Conservation (phyloP, 2,113 vertebrate species). For the Paralichthys olivaceus region DNA sequence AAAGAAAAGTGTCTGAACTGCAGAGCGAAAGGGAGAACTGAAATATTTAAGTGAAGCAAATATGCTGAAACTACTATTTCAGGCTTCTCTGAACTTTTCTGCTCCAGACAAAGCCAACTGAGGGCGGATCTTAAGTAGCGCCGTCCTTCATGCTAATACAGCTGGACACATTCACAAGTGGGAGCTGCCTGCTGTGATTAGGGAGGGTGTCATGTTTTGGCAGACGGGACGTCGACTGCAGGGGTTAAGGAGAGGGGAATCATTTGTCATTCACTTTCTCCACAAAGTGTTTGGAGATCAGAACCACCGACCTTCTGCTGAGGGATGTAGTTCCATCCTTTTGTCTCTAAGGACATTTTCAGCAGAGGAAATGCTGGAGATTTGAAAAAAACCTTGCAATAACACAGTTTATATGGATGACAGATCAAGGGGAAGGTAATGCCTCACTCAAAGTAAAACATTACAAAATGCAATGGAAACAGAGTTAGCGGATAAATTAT, state of each 20-base stretch:
- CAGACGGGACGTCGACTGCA: constrained; percentile 1
- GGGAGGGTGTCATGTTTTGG: background rate
- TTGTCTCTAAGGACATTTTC: background rate
- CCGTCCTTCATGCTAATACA: background rate
- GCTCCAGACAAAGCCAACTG: background rate
- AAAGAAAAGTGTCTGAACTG: constrained; percentile 23
- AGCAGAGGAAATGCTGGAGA: background rate
- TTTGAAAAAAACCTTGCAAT: background rate
- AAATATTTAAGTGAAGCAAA: constrained; percentile 28
- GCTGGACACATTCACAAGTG: constrained; percentile 1
- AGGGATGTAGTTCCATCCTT: background rate
- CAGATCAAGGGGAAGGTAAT: background rate
- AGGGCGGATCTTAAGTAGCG: background rate
- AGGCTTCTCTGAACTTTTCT: constrained; percentile 1
- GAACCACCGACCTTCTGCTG: constrained; percentile 9
- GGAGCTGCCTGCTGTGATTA: background rate
- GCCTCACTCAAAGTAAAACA: background rate
- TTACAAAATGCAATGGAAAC: background rate
- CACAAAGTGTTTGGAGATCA: background rate
- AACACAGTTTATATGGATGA: background rate
- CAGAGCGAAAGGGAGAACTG: constrained; percentile 23
- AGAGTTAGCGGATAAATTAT: background rate
- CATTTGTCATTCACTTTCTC: constrained; percentile 18
- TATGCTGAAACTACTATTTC: constrained; percentile 10
- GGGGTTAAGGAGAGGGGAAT: background rate